Percentiles rank a stretch among this genome's conserved stretches.
Conservation (phyloP, 2,797 vertebrate genomes). For the Ara ararauna region DNA sequence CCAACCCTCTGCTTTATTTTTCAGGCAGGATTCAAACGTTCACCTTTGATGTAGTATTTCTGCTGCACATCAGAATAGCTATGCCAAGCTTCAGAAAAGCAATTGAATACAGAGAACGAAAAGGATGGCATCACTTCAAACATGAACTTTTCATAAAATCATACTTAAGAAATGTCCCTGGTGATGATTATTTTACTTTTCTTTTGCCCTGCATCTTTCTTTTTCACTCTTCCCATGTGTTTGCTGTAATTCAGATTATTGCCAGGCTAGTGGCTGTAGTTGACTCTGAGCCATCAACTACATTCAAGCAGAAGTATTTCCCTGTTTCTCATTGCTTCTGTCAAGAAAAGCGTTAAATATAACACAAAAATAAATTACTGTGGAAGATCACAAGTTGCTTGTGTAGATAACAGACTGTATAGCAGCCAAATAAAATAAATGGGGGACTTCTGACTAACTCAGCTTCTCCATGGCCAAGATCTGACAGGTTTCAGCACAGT, state of each 20-base stretch:
- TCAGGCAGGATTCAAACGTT: slow-evolving; percentile 64
- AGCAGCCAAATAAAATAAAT: neutral
- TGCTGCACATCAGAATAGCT: slow-evolving; percentile 77
- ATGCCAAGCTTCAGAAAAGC: slow-evolving; percentile 76
- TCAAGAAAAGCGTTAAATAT: neutral
- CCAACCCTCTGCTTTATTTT: slow-evolving; percentile 45
- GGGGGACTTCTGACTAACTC: neutral
- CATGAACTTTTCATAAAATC: slow-evolving; percentile 66
- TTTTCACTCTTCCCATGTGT: neutral
- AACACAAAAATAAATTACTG: neutral
- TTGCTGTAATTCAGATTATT: slow-evolving; percentile 30
- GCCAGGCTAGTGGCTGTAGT: neutral
- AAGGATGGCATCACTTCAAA: slow-evolving; percentile 79
- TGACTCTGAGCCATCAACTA: slow-evolving; percentile 22
- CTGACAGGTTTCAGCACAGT: neutral
- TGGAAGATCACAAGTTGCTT: neutral
- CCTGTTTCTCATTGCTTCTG: neutral
- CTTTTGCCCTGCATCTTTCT: neutral
- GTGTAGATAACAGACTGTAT: neutral
- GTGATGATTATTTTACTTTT: slow-evolving; percentile 17
- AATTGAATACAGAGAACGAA: slow-evolving; percentile 74
- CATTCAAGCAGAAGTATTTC: slow-evolving; percentile 24
- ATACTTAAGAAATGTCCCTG: slow-evolving; percentile 60
- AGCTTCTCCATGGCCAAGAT: neutral
- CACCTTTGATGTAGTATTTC: slow-evolving; percentile 79